Base-by-base conservation (phyloP, 2,113 vertebrate species). In the Poecilia latipinna region DNA sequence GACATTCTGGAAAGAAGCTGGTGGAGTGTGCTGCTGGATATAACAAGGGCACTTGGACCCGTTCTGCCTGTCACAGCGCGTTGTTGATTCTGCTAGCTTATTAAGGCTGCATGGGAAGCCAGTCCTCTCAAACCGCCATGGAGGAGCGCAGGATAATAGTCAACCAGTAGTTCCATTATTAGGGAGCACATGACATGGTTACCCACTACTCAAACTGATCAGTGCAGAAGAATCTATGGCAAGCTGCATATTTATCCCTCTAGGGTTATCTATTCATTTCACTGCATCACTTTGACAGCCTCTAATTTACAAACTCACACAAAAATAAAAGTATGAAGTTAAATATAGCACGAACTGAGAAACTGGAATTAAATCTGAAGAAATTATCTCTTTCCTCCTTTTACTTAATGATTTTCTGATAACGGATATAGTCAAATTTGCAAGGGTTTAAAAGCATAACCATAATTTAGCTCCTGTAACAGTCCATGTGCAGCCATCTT, bases 31-130 rank as follows among this genome's bases (percentile, higher is more conserved):
- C 74, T 74, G 83, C 65, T 74, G 82, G 75, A 80, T 88, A 79
- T 89, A 90, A 89, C 88, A 75, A 89, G 86, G 88, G 63, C 80
- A 89, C 88, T 91, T 88, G 81, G 87, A 89, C 82, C 88, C 89
- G 79, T 70, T 82, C 86, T 92, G 92, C 91, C 90, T 73, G 86
- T 93, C 89, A 91, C 88, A 88, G 84, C 82, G 82, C 88, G 77
- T 42, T 85, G 80, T 77, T 84, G 82, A 76, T 88, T 88, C 73
- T 66, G 19, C 32, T 78, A 71, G 86, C 89, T 90, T 88, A 82
- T 90, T 88, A 91, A 80, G 87, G 80, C 86, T 88, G 83, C 78
- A 70, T 75, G 35, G 75, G 80, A 69, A 72, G 67, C 77, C 74
- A 78, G 70, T 76, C 24, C 26, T 78, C 72, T 71, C 72, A 79